Evolutionary conservation across 1,140 invertebrate species (phyloP).

Genomic region (Drosophila punjabiensis): DNA sequence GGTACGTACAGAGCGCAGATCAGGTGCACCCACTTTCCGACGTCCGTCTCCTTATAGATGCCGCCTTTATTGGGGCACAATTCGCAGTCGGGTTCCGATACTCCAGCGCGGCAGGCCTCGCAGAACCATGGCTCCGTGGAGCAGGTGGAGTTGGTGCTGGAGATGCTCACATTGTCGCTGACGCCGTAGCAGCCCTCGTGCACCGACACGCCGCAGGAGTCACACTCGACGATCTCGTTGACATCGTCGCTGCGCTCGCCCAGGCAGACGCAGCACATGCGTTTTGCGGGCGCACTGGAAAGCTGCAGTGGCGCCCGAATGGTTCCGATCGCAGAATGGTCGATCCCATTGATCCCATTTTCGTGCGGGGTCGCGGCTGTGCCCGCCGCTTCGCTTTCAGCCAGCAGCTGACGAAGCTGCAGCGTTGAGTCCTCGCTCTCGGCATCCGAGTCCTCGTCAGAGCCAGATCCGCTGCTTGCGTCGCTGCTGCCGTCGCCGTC

Average conservation of each 20-base stretch:
- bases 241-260: constrained; percentile 96
- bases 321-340: not conserved
- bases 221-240: constrained; percentile 99
- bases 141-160: constrained; percentile 95
- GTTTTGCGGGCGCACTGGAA: constrained; percentile 61
- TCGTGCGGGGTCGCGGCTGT: constrained; percentile 3
- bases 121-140: constrained; percentile 99
- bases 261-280: constrained; percentile 97
- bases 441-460: constrained; percentile 80
- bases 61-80: constrained; percentile 95
- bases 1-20: constrained; percentile 98
- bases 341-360: constrained; percentile 35
- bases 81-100: constrained; percentile 94
- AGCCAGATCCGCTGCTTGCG: constrained; percentile 83
- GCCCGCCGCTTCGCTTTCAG: constrained; percentile 41
- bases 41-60: constrained; percentile 98
- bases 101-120: constrained; percentile 97
- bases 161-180: constrained; percentile 95
- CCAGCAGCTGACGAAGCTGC: constrained; percentile 78
- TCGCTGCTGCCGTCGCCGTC: constrained; percentile 80
- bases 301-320: constrained; percentile 25
- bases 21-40: constrained; percentile 98
- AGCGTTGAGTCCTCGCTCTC: constrained; percentile 70
- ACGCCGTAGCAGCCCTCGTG: constrained; percentile 99
- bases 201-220: constrained; percentile 97